These are phyloP conservation scores for Helobdella robusta DNA, from an alignment of 2,888 invertebrate genomes.

Conservation along the genomic window DNA sequence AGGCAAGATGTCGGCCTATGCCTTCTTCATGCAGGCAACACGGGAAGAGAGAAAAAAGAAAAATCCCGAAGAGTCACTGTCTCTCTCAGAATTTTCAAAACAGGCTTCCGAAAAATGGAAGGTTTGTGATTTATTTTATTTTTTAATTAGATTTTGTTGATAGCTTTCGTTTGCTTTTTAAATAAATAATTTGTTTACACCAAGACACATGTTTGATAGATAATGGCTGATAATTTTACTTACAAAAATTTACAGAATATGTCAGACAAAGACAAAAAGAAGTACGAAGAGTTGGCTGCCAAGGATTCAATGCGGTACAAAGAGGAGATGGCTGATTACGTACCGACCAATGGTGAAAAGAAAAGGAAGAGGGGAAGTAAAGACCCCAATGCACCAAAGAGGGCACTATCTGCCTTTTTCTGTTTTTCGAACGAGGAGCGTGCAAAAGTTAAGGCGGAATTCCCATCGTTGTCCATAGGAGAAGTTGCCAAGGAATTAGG, in stretches of 20 bases:
- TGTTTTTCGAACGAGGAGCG: constrained; percentile 98
- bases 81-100: constrained; percentile 11
- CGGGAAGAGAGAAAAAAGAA: constrained; percentile 18
- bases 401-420: constrained; percentile 98
- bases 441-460: constrained; percentile 78
- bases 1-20: constrained; percentile 18
- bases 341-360: constrained; percentile 51
- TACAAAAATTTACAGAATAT: neutral
- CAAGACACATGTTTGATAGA: no score
- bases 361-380: constrained; percentile 74
- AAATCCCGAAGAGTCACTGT: constrained; percentile 13
- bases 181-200: no score
- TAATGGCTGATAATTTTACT: no score
- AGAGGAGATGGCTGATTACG: constrained; percentile 23
- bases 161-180: neutral
- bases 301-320: constrained; percentile 21
- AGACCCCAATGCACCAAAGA: constrained; percentile 97
- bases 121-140: neutral
- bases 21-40: constrained; percentile 16
- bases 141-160: neutral
- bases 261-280: constrained; percentile 21
- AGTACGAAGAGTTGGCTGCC: constrained; percentile 19
- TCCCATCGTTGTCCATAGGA: constrained; percentile 89
- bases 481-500: constrained; percentile 94
- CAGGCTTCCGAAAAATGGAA: constrained; percentile 21